These are phyloP conservation scores for Deilephila porcellus DNA, from an alignment of 2,888 invertebrate genomes.

Conservation along the genomic window DNA sequence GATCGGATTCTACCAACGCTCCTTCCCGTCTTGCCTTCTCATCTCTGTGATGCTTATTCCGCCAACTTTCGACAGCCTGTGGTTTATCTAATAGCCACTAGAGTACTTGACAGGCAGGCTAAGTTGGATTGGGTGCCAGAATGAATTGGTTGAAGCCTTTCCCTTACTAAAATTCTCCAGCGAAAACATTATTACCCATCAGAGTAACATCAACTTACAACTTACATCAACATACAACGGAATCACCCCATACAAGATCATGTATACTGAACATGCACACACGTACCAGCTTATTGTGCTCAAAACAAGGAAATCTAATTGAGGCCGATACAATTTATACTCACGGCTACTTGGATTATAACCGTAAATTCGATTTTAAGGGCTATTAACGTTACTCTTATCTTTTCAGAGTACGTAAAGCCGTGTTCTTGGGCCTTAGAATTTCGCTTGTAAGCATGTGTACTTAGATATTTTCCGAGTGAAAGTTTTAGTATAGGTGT, in stretches of 20 bases:
- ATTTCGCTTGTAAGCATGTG: constrained; percentile 10
- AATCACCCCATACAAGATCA: neutral
- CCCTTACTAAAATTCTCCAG: no score
- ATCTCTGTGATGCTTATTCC: no score
- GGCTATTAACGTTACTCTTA: constrained; percentile 18
- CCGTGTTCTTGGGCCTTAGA: neutral
- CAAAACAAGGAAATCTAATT: constrained; percentile 27
- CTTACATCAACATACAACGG: neutral
- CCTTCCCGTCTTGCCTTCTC: no score
- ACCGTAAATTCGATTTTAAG: constrained; percentile 21
- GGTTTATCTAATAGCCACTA: no score
- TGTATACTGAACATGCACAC: neutral
- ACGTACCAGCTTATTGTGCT: neutral
- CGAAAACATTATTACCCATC: neutral
- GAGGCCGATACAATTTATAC: constrained; percentile 15
- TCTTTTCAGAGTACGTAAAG: constrained; percentile 11
- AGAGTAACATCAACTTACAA: neutral
- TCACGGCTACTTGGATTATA: neutral
- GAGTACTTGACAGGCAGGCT: no score
- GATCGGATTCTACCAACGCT: no score
- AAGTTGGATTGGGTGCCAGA: no score
- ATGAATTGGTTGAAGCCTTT: no score
- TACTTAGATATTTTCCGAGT: constrained; percentile 35
- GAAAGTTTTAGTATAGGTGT: constrained; percentile 43
- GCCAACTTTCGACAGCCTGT: no score